These are phyloP conservation scores for Anabas testudineus DNA, from an alignment of 2,797 vertebrate genomes.

Conservation along the genomic window DNA sequence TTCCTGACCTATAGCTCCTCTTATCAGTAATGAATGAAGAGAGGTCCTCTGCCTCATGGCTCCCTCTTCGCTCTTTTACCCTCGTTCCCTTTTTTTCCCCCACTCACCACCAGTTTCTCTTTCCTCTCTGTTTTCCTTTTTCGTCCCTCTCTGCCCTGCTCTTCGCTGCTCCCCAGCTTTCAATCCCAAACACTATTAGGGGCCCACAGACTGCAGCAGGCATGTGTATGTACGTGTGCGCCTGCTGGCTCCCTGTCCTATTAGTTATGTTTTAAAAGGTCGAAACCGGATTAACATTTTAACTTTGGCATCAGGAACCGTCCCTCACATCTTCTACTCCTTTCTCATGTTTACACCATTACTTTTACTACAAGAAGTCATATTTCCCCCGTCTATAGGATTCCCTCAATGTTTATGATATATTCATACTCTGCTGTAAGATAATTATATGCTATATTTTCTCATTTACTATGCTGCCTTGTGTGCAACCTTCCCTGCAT, in stretches of 20 bases:
- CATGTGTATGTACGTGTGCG: neutral
- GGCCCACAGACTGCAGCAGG: constrained; percentile 17
- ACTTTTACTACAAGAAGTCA: constrained; percentile 14
- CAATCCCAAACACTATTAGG: constrained; percentile 44
- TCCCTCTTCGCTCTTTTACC: constrained; percentile 33
- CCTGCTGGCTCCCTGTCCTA: constrained; percentile 37
- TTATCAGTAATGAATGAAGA: constrained; percentile 60
- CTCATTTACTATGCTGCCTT: constrained; percentile 23
- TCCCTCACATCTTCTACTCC: constrained; percentile 18
- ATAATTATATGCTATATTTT: constrained; percentile 14
- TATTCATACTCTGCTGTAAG: constrained; percentile 2
- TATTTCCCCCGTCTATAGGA: constrained; percentile 13
- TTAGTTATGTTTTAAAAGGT: constrained; percentile 65
- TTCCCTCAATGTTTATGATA: constrained; percentile 1
- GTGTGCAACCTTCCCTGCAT: constrained; percentile 21
- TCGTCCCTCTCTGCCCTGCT: constrained; percentile 22
- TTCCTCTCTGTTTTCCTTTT: constrained; percentile 23
- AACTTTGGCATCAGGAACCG: constrained; percentile 43
- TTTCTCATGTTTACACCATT: constrained; percentile 12
- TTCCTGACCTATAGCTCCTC: constrained; percentile 61
- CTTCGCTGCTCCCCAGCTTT: constrained; percentile 13
- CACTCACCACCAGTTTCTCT: constrained; percentile 29
- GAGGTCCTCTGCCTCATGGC: constrained; percentile 60
- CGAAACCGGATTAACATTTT: constrained; percentile 67
- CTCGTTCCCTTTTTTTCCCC: constrained; percentile 14